These are phyloP conservation scores for Caradrina kadenii DNA, from an alignment of 2,888 invertebrate species.

Conservation along the genomic window DNA sequence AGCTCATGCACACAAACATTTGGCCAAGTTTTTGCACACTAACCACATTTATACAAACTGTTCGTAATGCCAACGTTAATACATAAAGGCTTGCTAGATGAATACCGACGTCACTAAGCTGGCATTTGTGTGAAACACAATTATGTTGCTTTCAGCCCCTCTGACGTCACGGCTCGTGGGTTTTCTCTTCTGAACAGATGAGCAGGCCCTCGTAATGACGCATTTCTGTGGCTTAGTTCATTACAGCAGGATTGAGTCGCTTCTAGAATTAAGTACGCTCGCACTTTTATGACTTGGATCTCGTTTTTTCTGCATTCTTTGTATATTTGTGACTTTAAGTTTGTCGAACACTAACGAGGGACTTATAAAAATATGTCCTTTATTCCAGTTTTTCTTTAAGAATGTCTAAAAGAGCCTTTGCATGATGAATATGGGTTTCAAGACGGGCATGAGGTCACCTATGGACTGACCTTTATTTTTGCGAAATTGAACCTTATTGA, in stretches of 20 bases:
- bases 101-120: conserved; percentile 27
- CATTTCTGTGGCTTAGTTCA: conserved; percentile 3
- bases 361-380: background rate
- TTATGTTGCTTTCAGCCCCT: conserved; percentile 32
- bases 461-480: background rate
- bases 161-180: conserved; percentile 37
- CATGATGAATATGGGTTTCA: background rate
- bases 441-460: background rate
- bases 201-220: conserved; percentile 27
- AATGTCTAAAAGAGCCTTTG: background rate
- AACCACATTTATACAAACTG: background rate
- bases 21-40: background rate
- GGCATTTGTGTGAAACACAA: conserved; percentile 37
- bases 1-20: background rate
- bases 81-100: conserved; percentile 22
- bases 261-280: background rate
- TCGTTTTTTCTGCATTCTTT: too few relatives aligned
- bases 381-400: background rate
- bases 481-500: background rate
- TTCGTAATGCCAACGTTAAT: conserved; percentile 19
- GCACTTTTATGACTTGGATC: background rate
- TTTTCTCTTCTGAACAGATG: conserved; percentile 22
- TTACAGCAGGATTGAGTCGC: background rate
- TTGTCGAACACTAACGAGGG: background rate
- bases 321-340: background rate